A percentile compares a stretch with the other conserved stretches of the same genome.
These are phyloP conservation scores for Holcopasites calliopsidis DNA, from an alignment of 1,140 invertebrate species.

Conservation along the genomic window DNA sequence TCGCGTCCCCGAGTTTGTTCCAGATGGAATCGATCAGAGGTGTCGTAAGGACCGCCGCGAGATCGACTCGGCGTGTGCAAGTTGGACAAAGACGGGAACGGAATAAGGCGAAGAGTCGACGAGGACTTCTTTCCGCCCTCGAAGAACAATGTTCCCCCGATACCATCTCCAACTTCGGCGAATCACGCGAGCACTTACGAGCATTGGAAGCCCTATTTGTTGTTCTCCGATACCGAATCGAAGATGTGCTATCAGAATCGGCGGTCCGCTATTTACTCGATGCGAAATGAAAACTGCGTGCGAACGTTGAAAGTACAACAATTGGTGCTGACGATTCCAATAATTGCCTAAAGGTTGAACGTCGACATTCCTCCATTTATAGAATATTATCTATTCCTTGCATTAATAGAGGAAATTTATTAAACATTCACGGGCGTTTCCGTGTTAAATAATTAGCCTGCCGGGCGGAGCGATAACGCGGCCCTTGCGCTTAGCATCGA, in stretches of 20 bases:
- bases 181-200: neutral
- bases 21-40: slow-evolving; percentile 27
- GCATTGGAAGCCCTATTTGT: neutral
- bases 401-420: neutral
- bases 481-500: neutral
- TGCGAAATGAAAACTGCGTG: too few species aligned
- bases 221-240: too few species aligned
- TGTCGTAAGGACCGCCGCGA: slow-evolving; percentile 23
- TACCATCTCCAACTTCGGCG: neutral
- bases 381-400: too few species aligned
- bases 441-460: neutral
- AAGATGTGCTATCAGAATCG: too few species aligned
- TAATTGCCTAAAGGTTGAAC: too few species aligned
- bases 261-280: too few species aligned
- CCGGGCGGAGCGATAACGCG: neutral
- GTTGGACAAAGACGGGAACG: slow-evolving; percentile 20
- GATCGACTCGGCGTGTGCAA: slow-evolving; percentile 44
- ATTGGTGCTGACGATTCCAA: too few species aligned
- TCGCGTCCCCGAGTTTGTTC: neutral
- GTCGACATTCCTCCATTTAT: too few species aligned
- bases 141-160: slow-evolving; percentile 3
- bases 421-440: neutral
- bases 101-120: slow-evolving; percentile 27
- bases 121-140: neutral
- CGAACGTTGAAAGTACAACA: too few species aligned